A percentile compares a stretch with the other conserved stretches of the same genome.
phyloP scores from a whole-genome alignment of 2,113 vertebrate genomes.

The Phainopepla nitens region DNA sequence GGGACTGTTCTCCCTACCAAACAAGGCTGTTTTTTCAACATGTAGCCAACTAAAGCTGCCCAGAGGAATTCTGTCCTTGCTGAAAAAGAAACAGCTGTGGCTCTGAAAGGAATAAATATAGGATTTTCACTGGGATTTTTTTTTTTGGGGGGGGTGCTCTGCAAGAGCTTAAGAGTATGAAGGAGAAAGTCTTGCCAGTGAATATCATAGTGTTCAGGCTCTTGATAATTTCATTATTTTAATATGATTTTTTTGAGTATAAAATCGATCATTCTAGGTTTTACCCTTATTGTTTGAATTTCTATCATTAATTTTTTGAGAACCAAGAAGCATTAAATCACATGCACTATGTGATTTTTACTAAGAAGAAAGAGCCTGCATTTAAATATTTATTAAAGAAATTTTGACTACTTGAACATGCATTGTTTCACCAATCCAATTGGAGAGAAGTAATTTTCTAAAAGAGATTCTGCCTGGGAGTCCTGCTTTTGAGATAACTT shows the following conservation, averaged over 20 bases:
- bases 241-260: not conserved
- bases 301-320: not conserved
- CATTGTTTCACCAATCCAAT: not conserved
- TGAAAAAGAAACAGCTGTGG: not conserved
- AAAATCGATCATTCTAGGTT: not conserved
- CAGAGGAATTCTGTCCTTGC: not conserved
- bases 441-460: not conserved
- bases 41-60: not conserved
- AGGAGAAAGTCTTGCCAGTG: not conserved
- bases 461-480: not conserved
- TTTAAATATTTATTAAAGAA: not conserved
- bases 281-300: not conserved
- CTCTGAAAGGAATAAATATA: not conserved
- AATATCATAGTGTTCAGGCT: not conserved
- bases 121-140: not conserved
- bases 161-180: not conserved
- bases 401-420: not conserved
- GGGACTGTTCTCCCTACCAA: not conserved
- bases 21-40: not conserved
- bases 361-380: fast-evolving
- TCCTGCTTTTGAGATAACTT: not conserved
- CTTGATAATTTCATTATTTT: not conserved
- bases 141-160: not conserved
- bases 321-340: not conserved
- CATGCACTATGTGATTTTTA: not conserved